Conservation (phyloP, 2,113 vertebrate genomes). For the Urocitellus parryii region DNA sequence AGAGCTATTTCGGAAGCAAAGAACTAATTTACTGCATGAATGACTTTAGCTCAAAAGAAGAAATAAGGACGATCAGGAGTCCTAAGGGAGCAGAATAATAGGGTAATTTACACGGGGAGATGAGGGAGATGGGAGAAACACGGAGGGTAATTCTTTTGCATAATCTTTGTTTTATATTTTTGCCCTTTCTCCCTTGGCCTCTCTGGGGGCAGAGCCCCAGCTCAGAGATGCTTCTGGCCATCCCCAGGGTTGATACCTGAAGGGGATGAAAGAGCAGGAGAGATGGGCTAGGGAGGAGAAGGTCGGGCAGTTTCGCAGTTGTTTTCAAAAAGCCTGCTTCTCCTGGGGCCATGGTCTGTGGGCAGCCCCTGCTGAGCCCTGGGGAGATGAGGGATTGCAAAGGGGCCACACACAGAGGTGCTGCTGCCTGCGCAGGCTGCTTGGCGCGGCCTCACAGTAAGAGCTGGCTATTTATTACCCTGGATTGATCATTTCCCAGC, state of each 20-base stretch:
- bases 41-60: slow-evolving; percentile 92
- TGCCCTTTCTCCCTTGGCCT: slow-evolving; percentile 71
- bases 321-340: not conserved
- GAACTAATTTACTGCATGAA: slow-evolving; percentile 94
- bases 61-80: slow-evolving; percentile 88
- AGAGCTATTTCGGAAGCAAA: slow-evolving; percentile 88
- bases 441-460: not conserved
- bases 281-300: not conserved
- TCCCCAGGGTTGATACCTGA: not conserved
- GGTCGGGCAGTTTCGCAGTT: not conserved
- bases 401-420: not conserved
- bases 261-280: not conserved
- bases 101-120: slow-evolving; percentile 89
- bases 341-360: not conserved
- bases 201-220: slow-evolving; percentile 54
- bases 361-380: not conserved
- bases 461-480: not conserved
- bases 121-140: slow-evolving; percentile 80
- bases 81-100: slow-evolving; percentile 89
- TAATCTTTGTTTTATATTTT: slow-evolving; percentile 84
- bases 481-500: not conserved
- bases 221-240: not conserved
- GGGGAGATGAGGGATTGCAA: not conserved
- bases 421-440: not conserved
- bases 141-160: slow-evolving; percentile 81